Evolutionary conservation across 2,797 vertebrate species (phyloP), one percentile per base, ranked within the genome.

Genomic region (Eleutherodactylus coqui): DNA sequence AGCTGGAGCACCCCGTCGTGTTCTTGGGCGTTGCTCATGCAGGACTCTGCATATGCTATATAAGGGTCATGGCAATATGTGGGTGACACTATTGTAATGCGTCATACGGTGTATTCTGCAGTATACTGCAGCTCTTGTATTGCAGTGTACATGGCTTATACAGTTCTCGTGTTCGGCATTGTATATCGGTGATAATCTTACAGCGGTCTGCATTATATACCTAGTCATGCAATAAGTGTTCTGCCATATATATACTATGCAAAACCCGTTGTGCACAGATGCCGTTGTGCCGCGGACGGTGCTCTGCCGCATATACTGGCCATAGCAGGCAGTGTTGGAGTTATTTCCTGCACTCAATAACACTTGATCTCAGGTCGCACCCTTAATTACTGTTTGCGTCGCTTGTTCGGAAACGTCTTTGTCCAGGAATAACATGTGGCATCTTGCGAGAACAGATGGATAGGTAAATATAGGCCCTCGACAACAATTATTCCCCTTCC

Each of bases 361-460:
- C 7, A 3, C 64, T 38, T 34, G 34, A 24, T 76, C 11, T 34
- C 43, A 34, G 24, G 17, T 53, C 75, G 8, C 55, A 45, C 38
- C 38, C 27, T 47, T 43, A 11, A 64, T 29, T 21, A 27, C 47
- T 29, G 17, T 7, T 64, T 45, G 45, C 49, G 45, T 11, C 11
- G 4, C 24, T 10, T 75, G 79, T 72, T 78, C 21, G 36, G 41
- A 47, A 67, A 24, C 32, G 34, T 79, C n/a, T 47, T 45, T 21
- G 75, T 79, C 64, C 49, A 43, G 41, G 72, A 83, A 83, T 73
- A 79, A 72, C 75, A 29, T 82, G 60, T 47, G 62, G 49, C 62
- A 53, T 77, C 72, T 67, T 82, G 72, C 36, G 64, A 27, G 80
- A 87, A 41, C 86, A 87, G 86, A 87, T 79, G 81, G 85, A 70